Base-by-base conservation (phyloP, 2,113 vertebrate species). In the Alouatta palliata region DNA sequence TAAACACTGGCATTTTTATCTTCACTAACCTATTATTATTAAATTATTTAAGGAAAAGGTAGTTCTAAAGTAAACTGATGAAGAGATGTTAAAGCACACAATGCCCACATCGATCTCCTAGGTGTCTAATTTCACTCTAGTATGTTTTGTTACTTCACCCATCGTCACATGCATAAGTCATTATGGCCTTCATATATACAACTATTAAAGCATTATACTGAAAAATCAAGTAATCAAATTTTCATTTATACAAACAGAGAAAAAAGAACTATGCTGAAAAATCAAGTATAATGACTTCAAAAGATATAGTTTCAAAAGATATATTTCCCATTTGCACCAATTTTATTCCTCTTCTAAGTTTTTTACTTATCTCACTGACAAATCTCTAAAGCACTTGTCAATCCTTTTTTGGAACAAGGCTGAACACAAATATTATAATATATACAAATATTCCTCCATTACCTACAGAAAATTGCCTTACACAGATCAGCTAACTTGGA, bases 381-480 rank as follows among this genome's bases (percentile, higher is more conserved):
- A 93, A 96, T 87, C 88, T 95, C 27, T 66, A 95, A 87, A 80
- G 1, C 49, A 87, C 32, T 90, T 92, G 94, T 79, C 81, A 95
- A 68, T 95, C 52, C 21, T 89, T 77, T 97, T 64, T 86, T 49
- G 23, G 64, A 87, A 96, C 35, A 95, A 84, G 66, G 54, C 32
- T 54, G 80, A 84, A 89, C n/a, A 97, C 75, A 89, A 88, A 95
- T 30, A 32, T 61, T 61, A 27, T 64, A 64, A 64, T 70, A 95
- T 87, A 96, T 77, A 97, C 7, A 96, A 97, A 97, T 97, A 87
- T 96, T 97, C 76, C 97, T 97, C 96, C 32, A 45, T 84, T 96
- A 61, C 58, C 75, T 97, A 93, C 0, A 16, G 52, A 97, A 95
- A 95, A 96, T 95, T 97, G 91, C 66, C 79, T 98, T 93, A 86